Conservation (phyloP, 2,888 invertebrate species). For the Amblyteles armatorius region DNA sequence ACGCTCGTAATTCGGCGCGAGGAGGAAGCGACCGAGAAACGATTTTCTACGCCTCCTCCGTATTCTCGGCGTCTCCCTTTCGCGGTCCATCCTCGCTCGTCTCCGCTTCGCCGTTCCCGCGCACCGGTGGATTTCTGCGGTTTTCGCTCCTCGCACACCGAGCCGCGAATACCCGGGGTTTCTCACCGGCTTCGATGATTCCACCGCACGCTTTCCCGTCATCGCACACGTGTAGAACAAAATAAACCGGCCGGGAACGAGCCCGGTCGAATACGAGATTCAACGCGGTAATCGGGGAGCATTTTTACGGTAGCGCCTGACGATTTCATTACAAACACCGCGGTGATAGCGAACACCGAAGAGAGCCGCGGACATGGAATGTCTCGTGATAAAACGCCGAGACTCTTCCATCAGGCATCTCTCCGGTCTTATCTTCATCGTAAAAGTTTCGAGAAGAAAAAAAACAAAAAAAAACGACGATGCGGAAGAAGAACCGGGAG, state of each 20-base stretch:
- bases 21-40: constrained; percentile 48
- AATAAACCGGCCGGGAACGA: not conserved
- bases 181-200: constrained; percentile 32
- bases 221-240: not conserved
- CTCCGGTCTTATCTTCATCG: constrained; percentile 27
- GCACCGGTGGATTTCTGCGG: constrained; percentile 46
- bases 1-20: constrained; percentile 65
- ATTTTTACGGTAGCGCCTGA: constrained; percentile 21
- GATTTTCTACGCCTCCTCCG: constrained; percentile 59
- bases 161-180: constrained; percentile 27
- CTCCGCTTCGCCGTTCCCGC: not conserved
- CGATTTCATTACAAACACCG: not conserved
- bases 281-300: not conserved
- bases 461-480: not conserved
- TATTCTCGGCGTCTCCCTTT: constrained; percentile 25
- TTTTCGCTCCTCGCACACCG: constrained; percentile 23
- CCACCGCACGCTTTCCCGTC: constrained; percentile 39
- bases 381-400: constrained; percentile 25
- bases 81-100: constrained; percentile 18
- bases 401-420: constrained; percentile 10
- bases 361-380: constrained; percentile 3
- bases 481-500: constrained; percentile 1
- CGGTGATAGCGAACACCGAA: constrained; percentile 4
- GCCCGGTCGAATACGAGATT: constrained; percentile 10
- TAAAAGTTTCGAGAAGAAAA: constrained; percentile 10